Evolutionary conservation across 2,888 invertebrate genomes (phyloP), one percentile per base, ranked within the genome.

Genomic region (Congeria kusceri): DNA sequence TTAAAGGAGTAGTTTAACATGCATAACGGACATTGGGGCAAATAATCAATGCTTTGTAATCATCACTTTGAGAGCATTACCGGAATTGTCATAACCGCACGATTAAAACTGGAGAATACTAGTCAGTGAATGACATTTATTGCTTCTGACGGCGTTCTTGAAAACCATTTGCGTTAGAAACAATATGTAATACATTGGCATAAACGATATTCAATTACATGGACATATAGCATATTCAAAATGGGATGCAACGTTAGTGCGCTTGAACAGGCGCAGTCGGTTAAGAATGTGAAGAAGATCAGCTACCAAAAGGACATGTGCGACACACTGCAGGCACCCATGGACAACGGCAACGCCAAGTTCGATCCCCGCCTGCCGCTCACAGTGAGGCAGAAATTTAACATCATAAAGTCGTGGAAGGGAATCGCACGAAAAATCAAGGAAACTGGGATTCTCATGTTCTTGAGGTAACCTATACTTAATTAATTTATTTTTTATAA

Each of bases 381-480:
- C 77, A 97, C 96, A 0, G 97, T 96, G 25, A 96, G 96, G 92
- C 97, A 98, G 95, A 97, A 96, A 94, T 98, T 97, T 94, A 96
- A 95, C 87, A 96, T 98, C 95, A 95, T 96, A 84, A 97, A 97
- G 1, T 97, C 97, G 15, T 98, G 98, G 98, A 97, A 97, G 91
- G 97, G 97, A 32, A 97, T 98, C 88, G 96, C 96, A 85, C 95
- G 97, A 85, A 97, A 97, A 18, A 96, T 97, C 95, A 96, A 97
- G 94, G 96, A 96, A 70, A 97, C 97, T 59, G 97, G 97, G 65
- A 96, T 97, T 87, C 96, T 96, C 94, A 98, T 98, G 97, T 97
- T 98, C 94, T 95, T 97, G 94, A 97, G 96, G 97, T 97, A 94
- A 96, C 9, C 15, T 13, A 39, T 39, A n/a, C n/a, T n/a, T n/a